phyloP scores from a whole-genome alignment of 1,140 invertebrate genomes.

The Lucilia sericata region DNA sequence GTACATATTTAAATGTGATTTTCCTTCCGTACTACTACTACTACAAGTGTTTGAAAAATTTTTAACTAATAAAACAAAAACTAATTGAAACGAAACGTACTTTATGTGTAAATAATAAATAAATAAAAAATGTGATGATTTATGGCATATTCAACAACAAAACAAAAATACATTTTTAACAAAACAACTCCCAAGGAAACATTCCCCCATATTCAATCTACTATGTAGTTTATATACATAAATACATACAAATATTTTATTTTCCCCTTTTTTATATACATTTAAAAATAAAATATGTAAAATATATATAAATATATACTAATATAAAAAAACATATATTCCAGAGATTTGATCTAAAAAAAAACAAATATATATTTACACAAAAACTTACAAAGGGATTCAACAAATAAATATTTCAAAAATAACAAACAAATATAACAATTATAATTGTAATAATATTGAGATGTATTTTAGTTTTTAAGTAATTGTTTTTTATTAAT shows the following conservation, averaged over 20 bases:
- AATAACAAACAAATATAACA: neutral
- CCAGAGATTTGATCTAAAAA: slow-evolving; percentile 23
- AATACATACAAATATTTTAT: neutral
- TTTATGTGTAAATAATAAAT: slow-evolving; percentile 14
- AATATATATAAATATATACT: neutral
- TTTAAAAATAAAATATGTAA: neutral
- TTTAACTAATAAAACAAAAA: neutral
- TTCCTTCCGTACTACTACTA: neutral
- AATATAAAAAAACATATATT: neutral
- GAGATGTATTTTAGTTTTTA: slow-evolving; percentile 3
- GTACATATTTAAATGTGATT: slow-evolving; percentile 22
- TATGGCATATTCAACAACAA: slow-evolving; percentile 22
- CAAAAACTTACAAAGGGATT: slow-evolving; percentile 1
- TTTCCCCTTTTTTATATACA: neutral
- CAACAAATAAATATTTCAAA: neutral
- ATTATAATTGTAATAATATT: slow-evolving; percentile 2
- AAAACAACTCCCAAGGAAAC: neutral
- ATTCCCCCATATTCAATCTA: slow-evolving; percentile 12
- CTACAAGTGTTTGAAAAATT: neutral
- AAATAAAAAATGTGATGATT: slow-evolving; percentile 7
- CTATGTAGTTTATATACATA: slow-evolving; percentile 9
- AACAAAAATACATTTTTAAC: neutral
- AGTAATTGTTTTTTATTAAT: slow-evolving; percentile 23
- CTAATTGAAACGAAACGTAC: neutral
- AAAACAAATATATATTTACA: neutral